Evolutionary conservation across 2,113 vertebrate genomes (phyloP).

Genomic region (Lutjanus erythropterus): DNA sequence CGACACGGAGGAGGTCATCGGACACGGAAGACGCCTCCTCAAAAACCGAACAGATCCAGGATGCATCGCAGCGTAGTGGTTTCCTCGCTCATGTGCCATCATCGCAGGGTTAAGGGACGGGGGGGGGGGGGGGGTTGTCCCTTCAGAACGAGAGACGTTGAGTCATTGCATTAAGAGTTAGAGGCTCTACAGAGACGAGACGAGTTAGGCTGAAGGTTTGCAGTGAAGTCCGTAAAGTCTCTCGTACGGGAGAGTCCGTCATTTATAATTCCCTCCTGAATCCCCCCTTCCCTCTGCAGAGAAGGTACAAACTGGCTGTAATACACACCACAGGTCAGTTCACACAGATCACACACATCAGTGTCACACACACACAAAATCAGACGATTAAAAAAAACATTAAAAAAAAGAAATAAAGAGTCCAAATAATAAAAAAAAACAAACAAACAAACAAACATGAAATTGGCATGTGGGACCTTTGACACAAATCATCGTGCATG

Average conservation of each 20-base stretch:
- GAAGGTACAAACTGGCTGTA: conserved; percentile 68
- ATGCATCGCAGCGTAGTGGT: conserved; percentile 74
- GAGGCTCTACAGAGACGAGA: conserved; percentile 22
- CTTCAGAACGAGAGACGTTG: conserved; percentile 32
- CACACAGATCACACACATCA: conserved; percentile 40
- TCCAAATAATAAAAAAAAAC: conserved; percentile 78
- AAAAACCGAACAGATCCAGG: conserved; percentile 17
- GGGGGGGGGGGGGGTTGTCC: background rate
- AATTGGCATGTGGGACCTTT: conserved; percentile 87
- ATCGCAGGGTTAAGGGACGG: conserved; percentile 3
- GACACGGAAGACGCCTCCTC: conserved; percentile 30
- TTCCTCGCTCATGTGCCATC: conserved; percentile 88
- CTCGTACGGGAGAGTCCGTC: background rate
- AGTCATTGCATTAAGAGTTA: conserved; percentile 53
- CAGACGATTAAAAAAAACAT: conserved; percentile 71
- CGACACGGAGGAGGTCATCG: background rate
- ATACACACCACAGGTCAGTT: conserved; percentile 56
- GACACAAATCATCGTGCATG: conserved; percentile 73
- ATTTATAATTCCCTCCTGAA: conserved; percentile 35
- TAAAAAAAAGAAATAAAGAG: conserved; percentile 36
- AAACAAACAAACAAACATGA: conserved; percentile 70
- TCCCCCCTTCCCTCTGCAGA: conserved; percentile 71
- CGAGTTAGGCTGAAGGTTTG: background rate
- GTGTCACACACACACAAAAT: conserved; percentile 47
- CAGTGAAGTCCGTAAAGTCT: conserved; percentile 12